phyloP scores from a whole-genome alignment of 2,113 vertebrate species.

The Sterrhoptilus dennistouni region DNA sequence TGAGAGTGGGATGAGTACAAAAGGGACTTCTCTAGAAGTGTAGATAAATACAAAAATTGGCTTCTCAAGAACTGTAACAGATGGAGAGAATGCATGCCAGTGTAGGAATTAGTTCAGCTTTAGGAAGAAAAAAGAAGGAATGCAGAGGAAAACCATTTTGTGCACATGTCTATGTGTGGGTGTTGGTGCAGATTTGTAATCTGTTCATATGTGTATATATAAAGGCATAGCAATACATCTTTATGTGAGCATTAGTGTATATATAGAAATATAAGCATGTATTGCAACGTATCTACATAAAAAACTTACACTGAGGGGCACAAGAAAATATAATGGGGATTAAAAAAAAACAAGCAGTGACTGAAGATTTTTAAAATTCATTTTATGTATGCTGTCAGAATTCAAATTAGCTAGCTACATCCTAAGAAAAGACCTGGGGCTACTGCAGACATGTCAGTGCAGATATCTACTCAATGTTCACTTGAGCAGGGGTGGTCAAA shows the following conservation, averaged over 20 bases:
- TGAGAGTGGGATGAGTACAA: background rate
- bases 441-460: background rate
- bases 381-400: slow-evolving; percentile 1
- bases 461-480: slow-evolving; percentile 39
- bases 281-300: background rate
- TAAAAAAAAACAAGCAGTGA: background rate
- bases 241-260: background rate
- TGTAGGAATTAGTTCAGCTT: background rate
- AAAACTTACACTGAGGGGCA: background rate
- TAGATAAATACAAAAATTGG: background rate
- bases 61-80: background rate
- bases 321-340: background rate
- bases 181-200: background rate
- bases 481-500: slow-evolving; percentile 23
- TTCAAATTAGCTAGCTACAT: slow-evolving; percentile 37
- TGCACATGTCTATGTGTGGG: background rate
- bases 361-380: background rate
- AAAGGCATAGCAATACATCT: background rate
- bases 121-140: background rate
- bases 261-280: background rate
- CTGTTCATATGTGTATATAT: background rate
- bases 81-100: background rate
- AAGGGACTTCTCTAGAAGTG: background rate
- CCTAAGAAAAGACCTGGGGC: slow-evolving; percentile 18
- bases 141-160: background rate